Evolutionary conservation across 1,140 invertebrate genomes (phyloP), one percentile per base, ranked within the genome.

Genomic region (Galleria mellonella): DNA sequence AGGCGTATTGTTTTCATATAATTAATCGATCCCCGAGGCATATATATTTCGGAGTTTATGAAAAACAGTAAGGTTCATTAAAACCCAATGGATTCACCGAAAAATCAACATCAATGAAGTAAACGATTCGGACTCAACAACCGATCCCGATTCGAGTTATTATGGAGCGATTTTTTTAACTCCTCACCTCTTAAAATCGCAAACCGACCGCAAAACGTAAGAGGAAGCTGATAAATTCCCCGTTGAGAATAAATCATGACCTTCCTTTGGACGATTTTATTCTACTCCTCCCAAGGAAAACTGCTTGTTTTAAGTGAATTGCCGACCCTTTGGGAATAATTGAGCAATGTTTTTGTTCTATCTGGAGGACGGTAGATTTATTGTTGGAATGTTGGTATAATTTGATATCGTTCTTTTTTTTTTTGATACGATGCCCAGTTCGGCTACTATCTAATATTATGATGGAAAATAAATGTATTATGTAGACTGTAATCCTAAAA

Each of bases 221-320:
- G 14, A 37, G 33, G 13, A 37, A 11, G 17, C 17, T 15, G 35
- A 37, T 37, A 37, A 37, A 37, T 37, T 37, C 9, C 9, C 13
- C 7, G 35, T 15, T 9, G 15, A 9, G 35, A 37, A 37, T 37
- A 37, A 37, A 37, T 37, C 35, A 37, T 37, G 35, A 37, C 35
- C 35, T 23, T 33, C 11, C 32, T 9, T 17, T 37, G 14, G 35
- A 17, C 35, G 35, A 17, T 35, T 14, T 37, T 17, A 13, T 15
- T 7, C 17, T 37, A 9, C 35, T 37, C 17, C 15, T 37, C 13
- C n/a, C 5, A 37, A 15, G 35, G 17, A 37, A 37, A 51, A 44
- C 40, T 35, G 39, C 42, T 36, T 38, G 41, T 38, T 54, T 59
- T 48, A 59, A 59, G 51, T 59, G 56, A 50, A 59, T 59, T 51